Percentiles rank a stretch among this genome's conserved stretches.
These are phyloP conservation scores for Leucophora obtusa DNA, from an alignment of 2,888 invertebrate genomes.

Conservation along the genomic window DNA sequence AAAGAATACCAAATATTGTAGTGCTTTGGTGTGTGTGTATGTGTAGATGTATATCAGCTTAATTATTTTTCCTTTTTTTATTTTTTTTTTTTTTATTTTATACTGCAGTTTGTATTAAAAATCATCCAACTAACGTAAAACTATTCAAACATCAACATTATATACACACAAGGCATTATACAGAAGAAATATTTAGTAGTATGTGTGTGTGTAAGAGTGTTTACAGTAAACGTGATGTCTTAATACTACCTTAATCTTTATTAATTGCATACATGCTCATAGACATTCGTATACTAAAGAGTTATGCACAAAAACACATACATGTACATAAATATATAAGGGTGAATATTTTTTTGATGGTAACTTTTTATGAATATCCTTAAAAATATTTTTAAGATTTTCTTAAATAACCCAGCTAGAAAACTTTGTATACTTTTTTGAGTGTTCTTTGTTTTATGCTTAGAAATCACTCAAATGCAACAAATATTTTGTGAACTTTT, in stretches of 20 bases:
- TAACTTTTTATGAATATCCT: no score
- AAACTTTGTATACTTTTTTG: no score
- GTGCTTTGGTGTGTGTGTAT: not conserved
- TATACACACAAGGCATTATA: constrained; percentile 8
- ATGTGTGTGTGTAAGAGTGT: not conserved
- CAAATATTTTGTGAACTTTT: no score
- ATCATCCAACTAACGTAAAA: constrained; percentile 29
- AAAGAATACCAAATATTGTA: constrained; percentile 35
- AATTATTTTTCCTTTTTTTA: constrained; percentile 46
- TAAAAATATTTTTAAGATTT: no score
- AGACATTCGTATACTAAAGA: not conserved
- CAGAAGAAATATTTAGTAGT: not conserved
- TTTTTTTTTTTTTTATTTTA: not conserved
- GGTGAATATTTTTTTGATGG: not conserved
- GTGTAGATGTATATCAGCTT: constrained; percentile 36
- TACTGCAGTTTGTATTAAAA: constrained; percentile 31
- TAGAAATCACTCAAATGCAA: no score
- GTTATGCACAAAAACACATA: not conserved
- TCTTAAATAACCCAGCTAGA: no score
- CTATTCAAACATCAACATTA: constrained; percentile 39
- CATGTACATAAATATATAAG: not conserved
- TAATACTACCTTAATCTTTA: constrained; percentile 63
- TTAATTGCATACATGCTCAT: constrained; percentile 55
- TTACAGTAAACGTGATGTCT: constrained; percentile 35
- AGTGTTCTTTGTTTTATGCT: no score